Conservation (phyloP, 2,113 vertebrate genomes). For the Osmerus mordax region DNA sequence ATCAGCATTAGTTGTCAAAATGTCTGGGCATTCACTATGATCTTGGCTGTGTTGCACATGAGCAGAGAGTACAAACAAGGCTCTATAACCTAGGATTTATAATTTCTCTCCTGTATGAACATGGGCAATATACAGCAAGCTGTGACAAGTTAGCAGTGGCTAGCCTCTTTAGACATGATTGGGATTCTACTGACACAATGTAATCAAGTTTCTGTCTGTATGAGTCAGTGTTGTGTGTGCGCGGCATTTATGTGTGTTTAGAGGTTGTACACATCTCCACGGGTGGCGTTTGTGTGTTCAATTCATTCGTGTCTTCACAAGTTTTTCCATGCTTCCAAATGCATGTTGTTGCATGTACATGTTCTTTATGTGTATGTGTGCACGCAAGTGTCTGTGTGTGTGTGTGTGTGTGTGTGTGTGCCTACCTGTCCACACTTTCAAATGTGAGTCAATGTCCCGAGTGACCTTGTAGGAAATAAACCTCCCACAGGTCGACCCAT, state of each 20-base stretch:
- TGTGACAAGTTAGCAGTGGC: constrained; percentile 50
- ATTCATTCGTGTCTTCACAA: neutral
- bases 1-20: constrained; percentile 28
- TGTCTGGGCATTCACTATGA: constrained; percentile 10
- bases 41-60: constrained; percentile 31
- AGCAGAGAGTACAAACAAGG: constrained; percentile 29
- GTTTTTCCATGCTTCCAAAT: neutral
- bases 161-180: neutral
- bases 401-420: neutral
- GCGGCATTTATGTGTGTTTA: too few species aligned
- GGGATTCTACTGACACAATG: neutral
- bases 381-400: constrained; percentile 9
- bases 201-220: neutral
- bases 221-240: neutral
- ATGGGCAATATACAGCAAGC: constrained; percentile 55
- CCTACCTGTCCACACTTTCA: constrained; percentile 10
- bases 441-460: constrained; percentile 52
- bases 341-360: neutral
- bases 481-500: constrained; percentile 52
- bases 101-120: constrained; percentile 49
- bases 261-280: too few species aligned
- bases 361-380: constrained; percentile 7
- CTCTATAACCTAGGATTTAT: constrained; percentile 54
- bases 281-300: too few species aligned
- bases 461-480: constrained; percentile 64